These are phyloP conservation scores for Aquatica leii DNA, from an alignment of 2,888 invertebrate genomes.

Conservation along the genomic window DNA sequence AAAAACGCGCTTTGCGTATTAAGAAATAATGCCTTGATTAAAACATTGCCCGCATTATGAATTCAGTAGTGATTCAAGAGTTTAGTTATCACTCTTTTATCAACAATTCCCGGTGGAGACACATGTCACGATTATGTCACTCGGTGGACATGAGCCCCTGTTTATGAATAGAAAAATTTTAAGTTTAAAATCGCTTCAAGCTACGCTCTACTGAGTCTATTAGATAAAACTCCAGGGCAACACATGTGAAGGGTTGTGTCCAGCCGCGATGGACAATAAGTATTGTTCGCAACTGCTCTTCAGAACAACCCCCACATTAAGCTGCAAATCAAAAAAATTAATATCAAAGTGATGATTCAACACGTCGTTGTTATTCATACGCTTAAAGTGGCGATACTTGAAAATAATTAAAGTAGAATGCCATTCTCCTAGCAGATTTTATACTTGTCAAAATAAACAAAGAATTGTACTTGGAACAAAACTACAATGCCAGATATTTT, in stretches of 20 bases:
- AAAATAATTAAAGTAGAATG: slow-evolving; percentile 17
- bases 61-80: slow-evolving; percentile 26
- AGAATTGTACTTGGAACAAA: too few relatives aligned
- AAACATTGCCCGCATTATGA: slow-evolving; percentile 20
- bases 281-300: slow-evolving; percentile 39
- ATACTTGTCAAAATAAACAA: too few relatives aligned
- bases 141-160: slow-evolving; percentile 36
- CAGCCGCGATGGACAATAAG: slow-evolving; percentile 38
- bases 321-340: slow-evolving; percentile 25
- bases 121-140: slow-evolving; percentile 40
- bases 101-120: slow-evolving; percentile 35
- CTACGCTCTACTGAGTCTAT: slow-evolving; percentile 43
- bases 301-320: slow-evolving; percentile 29
- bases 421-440: not conserved
- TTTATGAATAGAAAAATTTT: slow-evolving; percentile 39
- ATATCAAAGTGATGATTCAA: slow-evolving; percentile 27
- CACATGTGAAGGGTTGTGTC: slow-evolving; percentile 41
- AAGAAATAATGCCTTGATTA: not conserved
- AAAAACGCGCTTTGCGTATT: not conserved
- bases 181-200: slow-evolving; percentile 44
- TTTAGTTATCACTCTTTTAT: slow-evolving; percentile 34
- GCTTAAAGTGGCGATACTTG: slow-evolving; percentile 6
- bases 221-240: slow-evolving; percentile 37
- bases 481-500: not conserved
- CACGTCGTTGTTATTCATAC: slow-evolving; percentile 23